Evolutionary conservation across 53 echinoderm and acorn worm species (phyloP).

Genomic region (Astropecten irregularis): DNA sequence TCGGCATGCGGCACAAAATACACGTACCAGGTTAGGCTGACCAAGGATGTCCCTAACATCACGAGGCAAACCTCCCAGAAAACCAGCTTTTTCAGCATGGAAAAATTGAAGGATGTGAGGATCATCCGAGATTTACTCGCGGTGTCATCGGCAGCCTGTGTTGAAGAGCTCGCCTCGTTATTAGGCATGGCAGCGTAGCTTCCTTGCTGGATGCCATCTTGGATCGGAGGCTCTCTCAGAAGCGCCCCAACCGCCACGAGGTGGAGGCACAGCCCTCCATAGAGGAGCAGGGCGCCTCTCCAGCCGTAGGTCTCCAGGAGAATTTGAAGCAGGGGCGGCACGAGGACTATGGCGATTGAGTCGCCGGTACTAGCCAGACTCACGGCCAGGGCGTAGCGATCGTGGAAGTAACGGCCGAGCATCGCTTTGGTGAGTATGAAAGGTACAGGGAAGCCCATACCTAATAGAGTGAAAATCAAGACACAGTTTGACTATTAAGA

Average conservation of each 20-base stretch:
- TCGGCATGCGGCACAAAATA: neutral
- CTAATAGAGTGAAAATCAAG: no score
- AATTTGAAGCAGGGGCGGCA: neutral
- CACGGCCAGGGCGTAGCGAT: neutral
- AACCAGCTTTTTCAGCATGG: neutral
- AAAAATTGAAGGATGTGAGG: neutral
- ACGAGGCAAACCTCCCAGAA: neutral
- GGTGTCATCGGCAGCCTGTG: neutral
- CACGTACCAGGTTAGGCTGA: neutral
- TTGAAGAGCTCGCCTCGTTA: neutral
- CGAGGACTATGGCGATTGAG: neutral
- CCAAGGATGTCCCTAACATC: neutral
- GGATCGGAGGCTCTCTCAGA: neutral
- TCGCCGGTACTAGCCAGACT: neutral
- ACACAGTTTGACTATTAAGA: no score
- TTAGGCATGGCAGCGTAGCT: neutral
- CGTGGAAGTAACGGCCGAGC: neutral
- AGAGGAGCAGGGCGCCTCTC: neutral
- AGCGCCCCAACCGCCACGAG: neutral
- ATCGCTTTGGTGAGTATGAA: constrained; percentile 6
- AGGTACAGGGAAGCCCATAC: neutral
- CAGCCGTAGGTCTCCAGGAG: constrained; percentile 9
- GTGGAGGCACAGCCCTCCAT: neutral
- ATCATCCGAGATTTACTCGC: neutral
- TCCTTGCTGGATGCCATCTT: neutral